Base-by-base conservation (phyloP, 2,888 invertebrate genomes). In the Macrosiphum euphorbiae region DNA sequence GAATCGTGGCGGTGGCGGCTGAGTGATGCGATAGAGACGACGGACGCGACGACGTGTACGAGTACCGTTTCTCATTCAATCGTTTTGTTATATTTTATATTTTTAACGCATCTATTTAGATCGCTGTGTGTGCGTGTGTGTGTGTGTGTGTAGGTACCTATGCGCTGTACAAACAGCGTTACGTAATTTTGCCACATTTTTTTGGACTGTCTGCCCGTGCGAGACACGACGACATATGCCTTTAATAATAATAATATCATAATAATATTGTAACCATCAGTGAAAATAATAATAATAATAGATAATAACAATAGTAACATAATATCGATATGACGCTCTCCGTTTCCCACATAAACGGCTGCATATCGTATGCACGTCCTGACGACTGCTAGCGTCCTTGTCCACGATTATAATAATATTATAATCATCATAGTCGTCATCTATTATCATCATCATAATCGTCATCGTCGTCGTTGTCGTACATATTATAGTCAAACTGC, bases 41-140 rank as follows among this genome's bases (percentile, higher is more conserved):
- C 28, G 67, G 67, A 35, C 1, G 86, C 86, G 86, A 35, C 44
- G 47, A 50, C 35, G 78, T 50, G 78, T 78, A 86, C 61, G 86
- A 61, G 92, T 92, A 58, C 92, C 92, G 47, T 92, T 91, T 47
- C 58, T n/a, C 58, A 58, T 85, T 91, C 85, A 91, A 47, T 58
- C 85, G 55, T 28, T 84, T 55, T 28, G 52, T 78, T 41, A 41
- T 89, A 41, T 41, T 41, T 78, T 78, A 35, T 78, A 35, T 35
- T 35, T 78, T 90, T 26, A 78, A 90, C 90, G 47, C 26, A 20
- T 55, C n/a, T 47, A n/a, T 61, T 61, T 44, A 44, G 55, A 55
- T 58, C 55, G 1, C 26, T 41, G 24, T 5, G 35, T 26, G 55
- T n/a, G 89, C 1, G 26, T 26, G 55, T 16, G 41, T 1, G 50